Conservation (phyloP, 64 coral and sea anemone species). For the Cladopsammia gracilis region DNA sequence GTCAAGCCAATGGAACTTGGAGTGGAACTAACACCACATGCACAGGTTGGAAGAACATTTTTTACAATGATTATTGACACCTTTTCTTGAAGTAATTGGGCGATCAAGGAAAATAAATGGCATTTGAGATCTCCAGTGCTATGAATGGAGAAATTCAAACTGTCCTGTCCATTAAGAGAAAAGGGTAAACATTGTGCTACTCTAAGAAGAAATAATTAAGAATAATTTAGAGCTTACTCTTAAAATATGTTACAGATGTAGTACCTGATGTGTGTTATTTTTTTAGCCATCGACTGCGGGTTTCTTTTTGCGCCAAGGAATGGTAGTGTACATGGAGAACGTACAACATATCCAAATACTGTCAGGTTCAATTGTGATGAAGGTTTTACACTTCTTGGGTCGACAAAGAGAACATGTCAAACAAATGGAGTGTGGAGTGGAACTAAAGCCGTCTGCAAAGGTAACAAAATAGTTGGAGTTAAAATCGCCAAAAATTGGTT, state of each 20-base stretch:
- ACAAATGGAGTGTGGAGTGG: conserved; percentile 36
- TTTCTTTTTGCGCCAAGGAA: not conserved
- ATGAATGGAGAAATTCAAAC: too few species aligned
- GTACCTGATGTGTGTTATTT: too few species aligned
- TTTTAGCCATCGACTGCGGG: not conserved
- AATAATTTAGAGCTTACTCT: too few species aligned
- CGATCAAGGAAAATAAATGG: too few species aligned
- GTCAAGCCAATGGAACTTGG: conserved; percentile 10
- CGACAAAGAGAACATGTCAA: not conserved
- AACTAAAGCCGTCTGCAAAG: not conserved
- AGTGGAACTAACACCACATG: not conserved
- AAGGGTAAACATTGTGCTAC: too few species aligned
- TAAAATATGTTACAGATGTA: not conserved
- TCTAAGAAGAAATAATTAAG: too few species aligned
- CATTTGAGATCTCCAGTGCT: too few species aligned
- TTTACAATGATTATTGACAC: too few species aligned
- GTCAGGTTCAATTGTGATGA: conserved; percentile 15
- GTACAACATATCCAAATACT: conserved; percentile 11
- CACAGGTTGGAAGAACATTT: conserved; percentile 12
- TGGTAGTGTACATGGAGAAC: not conserved
- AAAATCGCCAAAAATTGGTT: too few species aligned
- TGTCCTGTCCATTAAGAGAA: too few species aligned
- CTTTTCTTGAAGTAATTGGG: too few species aligned
- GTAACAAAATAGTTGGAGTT: too few species aligned
- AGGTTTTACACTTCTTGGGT: not conserved